Percentiles rank a stretch among this genome's conserved stretches.
Conservation (phyloP, 2,888 invertebrate genomes). For the Drepana falcataria region DNA sequence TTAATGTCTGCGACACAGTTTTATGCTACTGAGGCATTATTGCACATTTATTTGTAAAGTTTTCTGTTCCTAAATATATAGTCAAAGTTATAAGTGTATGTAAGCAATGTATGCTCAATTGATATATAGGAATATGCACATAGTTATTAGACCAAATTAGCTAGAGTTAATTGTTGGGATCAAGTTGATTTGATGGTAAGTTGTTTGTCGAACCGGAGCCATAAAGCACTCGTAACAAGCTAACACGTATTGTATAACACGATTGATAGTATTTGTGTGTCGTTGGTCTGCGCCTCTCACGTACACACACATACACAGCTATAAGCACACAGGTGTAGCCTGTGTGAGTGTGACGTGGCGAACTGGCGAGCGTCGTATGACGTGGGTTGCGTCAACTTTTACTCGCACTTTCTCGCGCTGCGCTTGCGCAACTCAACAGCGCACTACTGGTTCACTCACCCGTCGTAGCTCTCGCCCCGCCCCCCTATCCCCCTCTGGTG, state of each 20-base stretch:
- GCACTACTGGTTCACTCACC: constrained; percentile 60
- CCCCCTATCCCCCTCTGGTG: constrained; percentile 16
- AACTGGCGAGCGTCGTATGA: constrained; percentile 47
- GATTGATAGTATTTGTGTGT: constrained; percentile 59
- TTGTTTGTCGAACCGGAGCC: constrained; percentile 12
- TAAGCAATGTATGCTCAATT: too few species aligned
- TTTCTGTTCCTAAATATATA: too few species aligned
- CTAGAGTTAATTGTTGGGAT: background rate
- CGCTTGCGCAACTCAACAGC: constrained; percentile 69
- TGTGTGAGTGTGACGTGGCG: constrained; percentile 43
- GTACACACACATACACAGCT: constrained; percentile 24
- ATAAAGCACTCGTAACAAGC: constrained; percentile 33
- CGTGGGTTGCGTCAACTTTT: constrained; percentile 77
- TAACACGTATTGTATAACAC: constrained; percentile 54
- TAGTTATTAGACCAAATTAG: background rate
- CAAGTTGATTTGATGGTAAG: background rate
- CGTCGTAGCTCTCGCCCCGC: constrained; percentile 28
- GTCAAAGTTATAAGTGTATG: too few species aligned
- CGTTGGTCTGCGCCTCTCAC: constrained; percentile 53
- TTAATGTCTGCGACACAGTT: too few species aligned
- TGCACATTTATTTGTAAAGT: too few species aligned
- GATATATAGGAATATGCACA: too few species aligned
- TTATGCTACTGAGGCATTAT: too few species aligned
- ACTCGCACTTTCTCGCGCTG: constrained; percentile 74
- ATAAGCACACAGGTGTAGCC: constrained; percentile 12